phyloP scores from a whole-genome alignment of 2,797 vertebrate species.

The Crocidura indochinensis region DNA sequence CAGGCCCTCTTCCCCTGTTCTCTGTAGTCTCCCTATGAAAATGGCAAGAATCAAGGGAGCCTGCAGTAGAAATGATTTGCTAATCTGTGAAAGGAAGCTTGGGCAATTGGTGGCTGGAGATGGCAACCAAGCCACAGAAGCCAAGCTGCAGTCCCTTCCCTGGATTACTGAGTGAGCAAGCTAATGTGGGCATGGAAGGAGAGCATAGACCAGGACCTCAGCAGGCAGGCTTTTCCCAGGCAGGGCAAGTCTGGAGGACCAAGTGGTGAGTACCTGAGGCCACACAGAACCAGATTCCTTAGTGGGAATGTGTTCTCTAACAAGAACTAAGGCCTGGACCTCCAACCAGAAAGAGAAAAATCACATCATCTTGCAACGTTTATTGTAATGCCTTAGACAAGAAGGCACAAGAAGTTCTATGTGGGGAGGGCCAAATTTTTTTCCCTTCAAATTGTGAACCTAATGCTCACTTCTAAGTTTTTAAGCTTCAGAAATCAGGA shows the following conservation, averaged over 20 bases:
- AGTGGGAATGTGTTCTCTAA: neutral
- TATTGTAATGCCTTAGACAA: neutral
- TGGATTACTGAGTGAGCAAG: too few species aligned
- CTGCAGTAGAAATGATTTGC: neutral
- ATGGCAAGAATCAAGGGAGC: too few species aligned
- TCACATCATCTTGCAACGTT: neutral
- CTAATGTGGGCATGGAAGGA: too few species aligned
- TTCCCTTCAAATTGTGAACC: neutral
- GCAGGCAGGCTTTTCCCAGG: neutral
- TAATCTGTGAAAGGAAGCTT: neutral
- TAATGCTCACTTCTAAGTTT: conserved; percentile 10
- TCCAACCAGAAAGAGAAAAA: neutral
- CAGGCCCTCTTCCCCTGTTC: neutral
- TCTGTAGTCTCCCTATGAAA: neutral
- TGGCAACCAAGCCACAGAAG: too few species aligned
- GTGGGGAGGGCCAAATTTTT: neutral
- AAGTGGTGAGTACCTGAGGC: too few species aligned
- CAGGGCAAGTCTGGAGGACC: neutral
- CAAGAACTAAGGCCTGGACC: neutral
- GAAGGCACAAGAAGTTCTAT: neutral
- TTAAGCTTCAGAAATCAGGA: neutral
- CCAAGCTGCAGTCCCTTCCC: too few species aligned
- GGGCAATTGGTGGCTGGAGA: neutral
- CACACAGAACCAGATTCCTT: neutral
- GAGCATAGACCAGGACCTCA: too few species aligned